A percentile compares a stretch with the other conserved stretches of the same genome.
phyloP scores from a whole-genome alignment of 2,113 vertebrate genomes.

The Sterna hirundo region DNA sequence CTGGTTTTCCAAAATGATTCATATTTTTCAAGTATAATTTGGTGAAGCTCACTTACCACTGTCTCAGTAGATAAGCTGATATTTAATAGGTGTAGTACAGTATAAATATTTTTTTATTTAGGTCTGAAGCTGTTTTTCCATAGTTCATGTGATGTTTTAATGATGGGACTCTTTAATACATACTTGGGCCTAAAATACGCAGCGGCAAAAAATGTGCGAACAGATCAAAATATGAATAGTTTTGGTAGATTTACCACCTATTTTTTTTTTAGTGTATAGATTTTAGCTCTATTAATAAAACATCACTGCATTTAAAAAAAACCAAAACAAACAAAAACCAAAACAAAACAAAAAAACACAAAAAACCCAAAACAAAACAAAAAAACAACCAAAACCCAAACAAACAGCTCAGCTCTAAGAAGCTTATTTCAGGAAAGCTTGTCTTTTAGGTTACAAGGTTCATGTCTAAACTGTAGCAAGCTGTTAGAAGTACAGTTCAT shows the following conservation, averaged over 20 bases:
- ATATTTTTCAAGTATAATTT: background rate
- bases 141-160: background rate
- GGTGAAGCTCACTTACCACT: background rate
- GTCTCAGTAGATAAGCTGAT: background rate
- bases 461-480: background rate
- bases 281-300: background rate
- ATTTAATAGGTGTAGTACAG: background rate
- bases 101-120: background rate
- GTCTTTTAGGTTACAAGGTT: background rate
- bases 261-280: background rate
- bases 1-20: background rate
- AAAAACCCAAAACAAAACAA: too few species aligned
- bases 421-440: background rate
- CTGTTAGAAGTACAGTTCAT: background rate
- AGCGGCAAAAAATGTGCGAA: background rate
- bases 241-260: background rate
- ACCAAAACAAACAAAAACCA: too few species aligned
- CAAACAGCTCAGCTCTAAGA: background rate
- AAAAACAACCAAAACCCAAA: too few species aligned
- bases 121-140: background rate
- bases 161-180: background rate
- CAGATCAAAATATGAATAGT: background rate
- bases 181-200: background rate
- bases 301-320: background rate
- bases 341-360: too few species aligned